These are phyloP conservation scores for Helicorthomorpha holstii DNA, from an alignment of 1,140 invertebrate species.

Conservation along the genomic window DNA sequence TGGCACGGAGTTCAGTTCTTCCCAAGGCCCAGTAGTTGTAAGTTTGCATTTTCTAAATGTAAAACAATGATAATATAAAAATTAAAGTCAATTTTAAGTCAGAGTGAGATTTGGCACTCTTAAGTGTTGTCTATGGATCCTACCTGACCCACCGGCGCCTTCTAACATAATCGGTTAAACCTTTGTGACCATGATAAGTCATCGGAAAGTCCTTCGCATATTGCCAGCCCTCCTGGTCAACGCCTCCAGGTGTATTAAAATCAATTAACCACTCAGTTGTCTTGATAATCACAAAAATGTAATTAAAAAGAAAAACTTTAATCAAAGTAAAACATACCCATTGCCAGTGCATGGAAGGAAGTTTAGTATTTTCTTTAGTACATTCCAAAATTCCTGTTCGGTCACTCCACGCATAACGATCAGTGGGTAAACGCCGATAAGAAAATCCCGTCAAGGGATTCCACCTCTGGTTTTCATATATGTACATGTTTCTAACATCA, in stretches of 20 bases:
- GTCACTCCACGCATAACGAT: slow-evolving; percentile 64
- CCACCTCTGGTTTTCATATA: slow-evolving; percentile 89
- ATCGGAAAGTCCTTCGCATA: slow-evolving; percentile 81
- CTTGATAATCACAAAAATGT: slow-evolving; percentile 24
- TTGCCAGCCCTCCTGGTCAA: slow-evolving; percentile 82
- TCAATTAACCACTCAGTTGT: slow-evolving; percentile 77
- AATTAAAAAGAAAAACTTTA: neutral
- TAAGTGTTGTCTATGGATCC: neutral
- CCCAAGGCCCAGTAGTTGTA: slow-evolving; percentile 69
- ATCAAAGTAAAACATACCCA: slow-evolving; percentile 41
- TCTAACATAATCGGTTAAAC: slow-evolving; percentile 73
- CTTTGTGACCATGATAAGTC: slow-evolving; percentile 62
- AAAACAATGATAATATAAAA: neutral
- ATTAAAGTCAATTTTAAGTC: too few species aligned
- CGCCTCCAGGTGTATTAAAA: slow-evolving; percentile 69
- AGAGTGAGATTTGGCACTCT: too few species aligned
- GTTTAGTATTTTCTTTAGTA: slow-evolving; percentile 63
- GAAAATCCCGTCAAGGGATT: slow-evolving; percentile 78
- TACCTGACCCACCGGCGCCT: slow-evolving; percentile 55
- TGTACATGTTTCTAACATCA: slow-evolving; percentile 63
- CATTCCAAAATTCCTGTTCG: slow-evolving; percentile 57
- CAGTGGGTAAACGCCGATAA: slow-evolving; percentile 62
- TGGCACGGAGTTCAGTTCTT: slow-evolving; percentile 62
- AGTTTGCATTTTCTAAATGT: slow-evolving; percentile 53
- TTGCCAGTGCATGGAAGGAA: slow-evolving; percentile 69